These are phyloP conservation scores for Lepus europaeus DNA, from an alignment of 2,113 vertebrate genomes.

Conservation along the genomic window DNA sequence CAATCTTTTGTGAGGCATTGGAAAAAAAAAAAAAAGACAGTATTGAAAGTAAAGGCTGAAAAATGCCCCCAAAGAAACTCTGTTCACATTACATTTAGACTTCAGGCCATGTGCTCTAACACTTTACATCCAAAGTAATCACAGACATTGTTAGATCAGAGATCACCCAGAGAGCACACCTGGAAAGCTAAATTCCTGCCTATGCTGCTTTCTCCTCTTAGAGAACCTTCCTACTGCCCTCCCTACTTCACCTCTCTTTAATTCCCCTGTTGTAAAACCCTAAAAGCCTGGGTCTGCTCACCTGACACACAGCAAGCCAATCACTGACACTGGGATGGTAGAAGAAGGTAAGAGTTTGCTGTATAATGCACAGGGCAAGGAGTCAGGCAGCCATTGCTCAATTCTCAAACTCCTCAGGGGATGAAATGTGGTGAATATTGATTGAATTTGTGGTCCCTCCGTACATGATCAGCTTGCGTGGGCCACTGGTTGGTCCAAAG, in stretches of 20 bases:
- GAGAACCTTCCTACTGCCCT: not conserved
- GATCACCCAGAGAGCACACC: not conserved
- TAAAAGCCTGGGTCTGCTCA: no score
- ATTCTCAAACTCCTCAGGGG: no score
- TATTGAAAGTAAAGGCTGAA: constrained; percentile 23
- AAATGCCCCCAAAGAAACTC: constrained; percentile 4
- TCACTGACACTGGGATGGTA: no score
- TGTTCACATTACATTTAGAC: constrained; percentile 53
- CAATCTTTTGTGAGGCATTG: constrained; percentile 48
- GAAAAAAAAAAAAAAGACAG: constrained; percentile 35
- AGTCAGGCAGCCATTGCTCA: no score
- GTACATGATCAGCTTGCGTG: no score
- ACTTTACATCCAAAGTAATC: not conserved
- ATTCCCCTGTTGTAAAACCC: not conserved
- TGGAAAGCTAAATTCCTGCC: not conserved
- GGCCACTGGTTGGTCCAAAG: no score
- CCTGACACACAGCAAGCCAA: no score
- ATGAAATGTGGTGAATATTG: no score
- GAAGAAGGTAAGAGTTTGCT: no score
- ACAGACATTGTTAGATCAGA: not conserved
- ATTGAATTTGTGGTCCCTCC: no score
- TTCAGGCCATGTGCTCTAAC: not conserved
- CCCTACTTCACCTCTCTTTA: not conserved
- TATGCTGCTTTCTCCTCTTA: not conserved
- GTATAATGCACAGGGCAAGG: no score